Conservation (phyloP, 2,797 vertebrate species). For the Gambelia wislizenii region DNA sequence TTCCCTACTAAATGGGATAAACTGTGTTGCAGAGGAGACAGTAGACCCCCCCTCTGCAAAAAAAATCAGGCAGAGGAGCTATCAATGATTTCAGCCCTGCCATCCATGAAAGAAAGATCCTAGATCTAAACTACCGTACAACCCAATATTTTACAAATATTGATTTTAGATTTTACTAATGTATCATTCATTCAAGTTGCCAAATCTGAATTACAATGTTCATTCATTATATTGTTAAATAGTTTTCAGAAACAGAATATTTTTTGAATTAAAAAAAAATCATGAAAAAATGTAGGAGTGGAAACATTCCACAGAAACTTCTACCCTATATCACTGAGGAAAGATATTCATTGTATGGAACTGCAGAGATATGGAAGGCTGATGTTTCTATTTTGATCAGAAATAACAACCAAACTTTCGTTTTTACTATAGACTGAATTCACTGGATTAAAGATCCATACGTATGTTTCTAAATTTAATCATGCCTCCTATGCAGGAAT, state of each 20-base stretch:
- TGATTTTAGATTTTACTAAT: background rate
- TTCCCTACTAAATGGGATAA: too few relatives aligned
- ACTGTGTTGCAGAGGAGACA: background rate
- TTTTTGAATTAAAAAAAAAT: background rate
- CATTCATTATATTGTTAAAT: background rate
- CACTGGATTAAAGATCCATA: conserved; percentile 32
- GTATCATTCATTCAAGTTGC: background rate
- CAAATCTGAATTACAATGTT: background rate
- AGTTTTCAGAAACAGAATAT: background rate
- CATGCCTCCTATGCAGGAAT: conserved; percentile 16
- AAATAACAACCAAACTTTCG: background rate
- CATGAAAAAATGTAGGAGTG: background rate
- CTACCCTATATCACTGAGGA: background rate
- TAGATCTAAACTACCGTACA: too few relatives aligned
- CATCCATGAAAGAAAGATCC: too few relatives aligned
- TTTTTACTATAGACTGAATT: background rate
- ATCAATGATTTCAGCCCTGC: too few relatives aligned
- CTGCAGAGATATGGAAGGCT: background rate
- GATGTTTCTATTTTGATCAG: background rate
- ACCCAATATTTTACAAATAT: background rate
- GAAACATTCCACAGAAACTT: background rate
- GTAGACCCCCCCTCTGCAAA: too few relatives aligned
- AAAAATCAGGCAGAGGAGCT: too few relatives aligned
- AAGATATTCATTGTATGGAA: background rate
- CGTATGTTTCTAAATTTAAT: conserved; percentile 43